Base-by-base conservation (phyloP, 2,797 vertebrate genomes). In the Hephaestus fuliginosus region DNA sequence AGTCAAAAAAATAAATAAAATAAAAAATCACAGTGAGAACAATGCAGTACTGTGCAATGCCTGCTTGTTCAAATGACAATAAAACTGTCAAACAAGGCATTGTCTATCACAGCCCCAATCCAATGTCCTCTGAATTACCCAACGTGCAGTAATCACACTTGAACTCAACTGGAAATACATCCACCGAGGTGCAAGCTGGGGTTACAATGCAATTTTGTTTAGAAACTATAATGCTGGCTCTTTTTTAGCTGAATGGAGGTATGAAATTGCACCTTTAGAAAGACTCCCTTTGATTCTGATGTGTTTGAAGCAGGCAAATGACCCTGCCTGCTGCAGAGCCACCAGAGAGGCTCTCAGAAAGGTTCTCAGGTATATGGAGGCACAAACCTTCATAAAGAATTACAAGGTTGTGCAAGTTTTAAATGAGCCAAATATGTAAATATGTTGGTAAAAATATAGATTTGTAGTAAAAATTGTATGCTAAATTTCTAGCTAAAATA, bases 1-100 rank as follows among this genome's bases (percentile, higher is more conserved):
- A 20, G 30, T 48, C 17, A 58, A n/a, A 28, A 56, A 70, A 46
- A 64, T 17, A 25, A 25, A 25, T 25, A 25, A 25, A 25, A 25
- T 25, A 25, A 25, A 25, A 25, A 25, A 49, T 60, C 44, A 58
- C 9, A 22, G 14, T 17, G 14, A 60, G 39, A 66, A 64, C 44
- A 80, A 28, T 57, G 53, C 36, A 15, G 36, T 15, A 43, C 20
- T 74, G 46, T 81, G 70, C n/a, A 51, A 2, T 13, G 5, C 0
- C 25, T 51, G 22, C 43, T 67, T 57, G 53, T 56, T 69, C 62
- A 61, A 74, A 69, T 57, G 65, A 41, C 67, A 76, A 61, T 74
- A 48, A 53, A 71, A 53, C 44, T 60, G 52, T 74, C 65, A 64
- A 76, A 74, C 61, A 55, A 14, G 9, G 44, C 33, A 39, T 15